Evolutionary conservation across 2,797 vertebrate species (phyloP), one percentile per base, ranked within the genome.

Genomic region (Eupleurogrammus muticus): DNA sequence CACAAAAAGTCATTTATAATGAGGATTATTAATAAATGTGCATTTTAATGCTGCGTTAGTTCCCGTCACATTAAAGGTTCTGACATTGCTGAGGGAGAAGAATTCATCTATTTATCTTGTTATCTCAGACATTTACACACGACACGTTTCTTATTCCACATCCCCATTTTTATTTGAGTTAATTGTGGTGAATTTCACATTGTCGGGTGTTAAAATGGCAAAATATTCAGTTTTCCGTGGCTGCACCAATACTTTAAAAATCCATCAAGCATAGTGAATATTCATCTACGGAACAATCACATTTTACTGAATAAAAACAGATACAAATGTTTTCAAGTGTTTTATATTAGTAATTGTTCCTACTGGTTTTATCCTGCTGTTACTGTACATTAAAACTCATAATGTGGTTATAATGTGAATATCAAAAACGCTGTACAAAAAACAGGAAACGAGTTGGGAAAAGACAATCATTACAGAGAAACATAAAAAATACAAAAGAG

Each of bases 401-500:
- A 73, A 60, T 56, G 36, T 69, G 55, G 77, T 36, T 70, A 59
- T 61, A 79, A 77, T 73, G 58, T 62, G 66, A 59, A 83, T 87
- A 84, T 87, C 69, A 87, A 84, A 84, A 91, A 82, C 68, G 68
- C 81, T 81, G 63, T 88, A 85, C 79, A 81, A 86, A 85, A 69
- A 85, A 62, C 48, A 75, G 53, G 72, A 82, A 60, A 79, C 66
- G 3, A 54, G 69, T 59, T 63, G 74, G 55, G 49, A 80, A n/a
- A 80, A 79, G 40, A 81, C 76, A 71, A 68, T 67, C 34, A 21
- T 67, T 74, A 86, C 68, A 84, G 73, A 65, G 73, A 47, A 83
- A 89, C 75, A 64, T 53, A 85, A 82, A 66, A 84, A 85, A 82
- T 90, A 88, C 86, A 91, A 92, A 92, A 92, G 80, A 93, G 92